These are phyloP conservation scores for Physella acuta DNA, from an alignment of 1,140 invertebrate species.

Conservation along the genomic window DNA sequence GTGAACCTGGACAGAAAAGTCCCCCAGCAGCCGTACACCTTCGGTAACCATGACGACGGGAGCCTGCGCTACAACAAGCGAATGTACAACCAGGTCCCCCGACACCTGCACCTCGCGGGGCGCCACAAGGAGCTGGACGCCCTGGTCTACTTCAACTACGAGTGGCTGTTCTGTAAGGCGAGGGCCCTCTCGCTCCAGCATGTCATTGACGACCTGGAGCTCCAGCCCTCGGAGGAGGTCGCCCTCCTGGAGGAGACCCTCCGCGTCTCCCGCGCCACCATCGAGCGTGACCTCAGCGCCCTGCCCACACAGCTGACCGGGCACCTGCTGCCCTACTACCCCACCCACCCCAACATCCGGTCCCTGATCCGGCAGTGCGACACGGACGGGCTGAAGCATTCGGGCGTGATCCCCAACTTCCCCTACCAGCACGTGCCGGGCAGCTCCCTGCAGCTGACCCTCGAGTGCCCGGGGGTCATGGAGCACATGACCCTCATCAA, in stretches of 20 bases:
- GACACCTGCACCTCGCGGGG: constrained; percentile 46
- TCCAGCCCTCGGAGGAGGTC: constrained; percentile 48
- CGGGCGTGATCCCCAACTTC: constrained; percentile 52
- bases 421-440: constrained; percentile 53
- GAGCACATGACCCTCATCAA: constrained; percentile 39
- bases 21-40: constrained; percentile 48
- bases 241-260: constrained; percentile 47
- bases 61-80: constrained; percentile 42
- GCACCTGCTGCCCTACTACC: constrained; percentile 50
- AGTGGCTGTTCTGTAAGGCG: constrained; percentile 56
- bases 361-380: constrained; percentile 52
- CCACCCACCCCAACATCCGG: constrained; percentile 44
- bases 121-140: constrained; percentile 47
- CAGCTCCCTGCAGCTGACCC: constrained; percentile 48
- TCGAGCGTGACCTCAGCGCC: constrained; percentile 48
- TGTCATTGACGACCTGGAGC: constrained; percentile 48
- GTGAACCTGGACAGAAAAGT: constrained; percentile 41
- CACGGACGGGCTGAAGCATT: constrained; percentile 45
- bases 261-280: constrained; percentile 37
- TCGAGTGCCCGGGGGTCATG: constrained; percentile 31
- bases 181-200: constrained; percentile 53
- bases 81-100: constrained; percentile 54
- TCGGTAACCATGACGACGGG: constrained; percentile 25
- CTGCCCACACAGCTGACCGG: constrained; percentile 49
- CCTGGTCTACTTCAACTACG: constrained; percentile 54